Evolutionary conservation across 2,797 vertebrate genomes (phyloP).

Genomic region (Fistularia commersonii): DNA sequence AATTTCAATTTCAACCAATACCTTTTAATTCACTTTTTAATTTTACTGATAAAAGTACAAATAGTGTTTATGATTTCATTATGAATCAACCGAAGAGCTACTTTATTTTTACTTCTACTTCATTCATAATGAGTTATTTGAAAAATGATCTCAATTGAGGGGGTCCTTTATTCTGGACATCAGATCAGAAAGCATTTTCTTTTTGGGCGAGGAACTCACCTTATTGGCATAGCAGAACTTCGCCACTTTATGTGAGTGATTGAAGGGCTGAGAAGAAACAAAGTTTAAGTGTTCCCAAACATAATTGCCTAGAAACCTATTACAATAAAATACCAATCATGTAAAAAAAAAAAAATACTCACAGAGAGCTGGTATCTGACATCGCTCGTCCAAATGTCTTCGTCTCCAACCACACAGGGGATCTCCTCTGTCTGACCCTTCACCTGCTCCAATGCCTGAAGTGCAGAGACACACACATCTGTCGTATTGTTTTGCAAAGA

Average conservation of each 20-base stretch:
- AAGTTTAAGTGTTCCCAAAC: not conserved
- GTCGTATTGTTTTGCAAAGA: no score
- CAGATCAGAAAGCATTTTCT: no score
- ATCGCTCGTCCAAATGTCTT: conserved; percentile 87
- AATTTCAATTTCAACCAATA: no score
- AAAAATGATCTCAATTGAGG: no score
- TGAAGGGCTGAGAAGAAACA: conserved; percentile 76
- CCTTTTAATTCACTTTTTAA: no score
- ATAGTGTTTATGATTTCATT: no score
- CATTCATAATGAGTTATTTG: no score
- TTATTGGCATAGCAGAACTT: conserved; percentile 95
- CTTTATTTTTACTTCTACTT: no score
- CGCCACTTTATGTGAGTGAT: conserved; percentile 88
- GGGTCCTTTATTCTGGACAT: no score
- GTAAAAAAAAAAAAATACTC: conserved; percentile 44
- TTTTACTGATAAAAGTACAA: no score
- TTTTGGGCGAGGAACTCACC: no score
- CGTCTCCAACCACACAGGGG: conserved; percentile 89
- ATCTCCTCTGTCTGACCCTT: conserved; percentile 84
- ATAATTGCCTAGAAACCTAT: not conserved
- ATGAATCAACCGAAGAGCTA: no score
- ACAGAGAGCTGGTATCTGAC: conserved; percentile 89
- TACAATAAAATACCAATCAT: not conserved
- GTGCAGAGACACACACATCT: not conserved
- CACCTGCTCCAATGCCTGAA: conserved; percentile 78